Base-by-base conservation (phyloP, 2,888 invertebrate genomes). In the Pheosia tremula region DNA sequence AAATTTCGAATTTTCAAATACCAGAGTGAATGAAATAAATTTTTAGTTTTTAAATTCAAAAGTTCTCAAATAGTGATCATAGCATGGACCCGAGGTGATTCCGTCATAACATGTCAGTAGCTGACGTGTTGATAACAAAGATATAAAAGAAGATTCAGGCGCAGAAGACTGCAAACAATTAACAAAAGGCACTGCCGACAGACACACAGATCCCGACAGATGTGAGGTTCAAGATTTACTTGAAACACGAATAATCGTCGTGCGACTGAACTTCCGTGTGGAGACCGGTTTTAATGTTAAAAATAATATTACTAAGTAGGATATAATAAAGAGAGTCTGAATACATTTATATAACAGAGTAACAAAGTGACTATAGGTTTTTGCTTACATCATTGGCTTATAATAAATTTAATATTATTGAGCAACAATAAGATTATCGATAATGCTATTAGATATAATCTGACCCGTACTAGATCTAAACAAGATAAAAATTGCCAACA, bases 201-300 rank as follows among this genome's bases (percentile, higher is more conserved):
- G 77, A 77, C 74, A 77, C 79, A 57, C 49, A 64, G 76, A 78
- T 81, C 78, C 71, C 74, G 84, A 80, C 88, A 87, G 86, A 87
- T 88, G 87, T 82, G 75, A 78, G 39, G 56, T 45, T 63, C 45
- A 62, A 67, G 63, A 63, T 75, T 87, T 85, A 81, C 81, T 83
- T 72, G 80, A 86, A 89, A 87, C 86, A 82, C 85, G 85, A 89
- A 85, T 86, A 84, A 80, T 80, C 82, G 77, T 69, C 82, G 87
- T 86, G 85, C 74, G 88, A 87, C 77, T 77, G 63, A 74, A 75
- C 88, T 91, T 92, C 91, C 91, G 90, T 71, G 80, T 90, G 81
- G 80, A 78, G 84, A 90, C 91, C 84, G 85, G 91, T 91, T 86
- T 74, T 60, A 52, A 66, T 71, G 70, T 71, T 77, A 69, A 72